A percentile compares a stretch with the other conserved stretches of the same genome.
Evolutionary conservation across 2,888 invertebrate species (phyloP).

Genomic region (Palloptera scutellata): DNA sequence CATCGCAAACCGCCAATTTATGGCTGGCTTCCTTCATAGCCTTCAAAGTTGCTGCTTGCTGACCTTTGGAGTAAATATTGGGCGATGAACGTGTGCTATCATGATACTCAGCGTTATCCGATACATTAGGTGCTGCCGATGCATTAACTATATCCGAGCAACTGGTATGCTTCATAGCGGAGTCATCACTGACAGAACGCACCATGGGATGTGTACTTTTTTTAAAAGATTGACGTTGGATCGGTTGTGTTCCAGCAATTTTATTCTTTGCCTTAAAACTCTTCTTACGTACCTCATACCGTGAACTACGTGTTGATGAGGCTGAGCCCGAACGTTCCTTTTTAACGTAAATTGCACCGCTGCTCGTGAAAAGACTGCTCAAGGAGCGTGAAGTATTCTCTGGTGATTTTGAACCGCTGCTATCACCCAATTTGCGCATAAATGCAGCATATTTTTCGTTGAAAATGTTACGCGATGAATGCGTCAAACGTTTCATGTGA

Average conservation of each 20-base stretch:
- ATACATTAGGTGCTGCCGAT: slow-evolving; percentile 29
- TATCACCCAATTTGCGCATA: slow-evolving; percentile 68
- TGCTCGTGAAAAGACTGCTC: slow-evolving; percentile 66
- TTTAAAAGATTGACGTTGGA: slow-evolving; percentile 18
- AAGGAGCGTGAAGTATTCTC: slow-evolving; percentile 65
- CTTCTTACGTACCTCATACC: slow-evolving; percentile 39
- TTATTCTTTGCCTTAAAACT: slow-evolving; percentile 34
- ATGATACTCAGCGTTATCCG: slow-evolving; percentile 41
- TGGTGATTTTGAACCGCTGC: slow-evolving; percentile 55
- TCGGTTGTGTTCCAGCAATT: neutral
- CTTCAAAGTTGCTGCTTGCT: neutral
- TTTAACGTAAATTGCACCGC: slow-evolving; percentile 32
- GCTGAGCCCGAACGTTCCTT: slow-evolving; percentile 35
- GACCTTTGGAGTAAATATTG: slow-evolving; percentile 44
- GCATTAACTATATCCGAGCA: slow-evolving; percentile 3
- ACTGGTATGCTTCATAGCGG: slow-evolving; percentile 42
- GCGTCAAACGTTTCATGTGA: slow-evolving; percentile 72
- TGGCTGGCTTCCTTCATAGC: neutral
- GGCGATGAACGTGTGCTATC: slow-evolving; percentile 53
- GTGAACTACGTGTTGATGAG: slow-evolving; percentile 27
- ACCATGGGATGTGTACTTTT: slow-evolving; percentile 43
- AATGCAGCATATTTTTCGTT: slow-evolving; percentile 71
- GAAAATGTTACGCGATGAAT: slow-evolving; percentile 70
- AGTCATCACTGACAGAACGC: slow-evolving; percentile 57
- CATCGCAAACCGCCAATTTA: slow-evolving; percentile 12